Percentiles rank a stretch among this genome's conserved stretches.
Conservation (phyloP, 2,113 vertebrate genomes). For the Nyctereutes procyonoides region DNA sequence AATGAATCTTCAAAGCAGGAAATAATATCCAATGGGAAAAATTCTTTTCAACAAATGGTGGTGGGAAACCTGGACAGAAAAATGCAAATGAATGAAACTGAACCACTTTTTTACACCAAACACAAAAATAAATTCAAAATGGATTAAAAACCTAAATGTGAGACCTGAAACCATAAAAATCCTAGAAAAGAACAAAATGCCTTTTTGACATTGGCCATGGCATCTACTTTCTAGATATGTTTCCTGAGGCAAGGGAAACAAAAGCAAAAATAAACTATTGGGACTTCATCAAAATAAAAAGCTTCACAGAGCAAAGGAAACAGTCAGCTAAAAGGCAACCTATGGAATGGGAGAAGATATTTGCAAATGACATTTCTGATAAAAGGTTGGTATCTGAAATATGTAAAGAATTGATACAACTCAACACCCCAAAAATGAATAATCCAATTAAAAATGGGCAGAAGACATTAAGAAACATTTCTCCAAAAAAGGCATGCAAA, state of each 20-base stretch:
- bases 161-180: background rate
- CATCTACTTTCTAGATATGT: background rate
- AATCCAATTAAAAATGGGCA: background rate
- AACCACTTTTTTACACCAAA: background rate
- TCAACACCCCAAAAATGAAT: background rate
- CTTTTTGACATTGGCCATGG: background rate
- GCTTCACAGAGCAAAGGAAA: background rate
- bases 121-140: background rate
- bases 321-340: background rate
- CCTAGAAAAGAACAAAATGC: background rate
- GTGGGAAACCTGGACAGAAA: background rate
- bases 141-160: background rate
- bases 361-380: background rate
- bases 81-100: background rate
- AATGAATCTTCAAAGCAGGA: background rate
- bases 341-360: background rate
- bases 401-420: background rate
- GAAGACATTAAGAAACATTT: background rate
- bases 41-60: background rate
- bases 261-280: background rate
- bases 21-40: background rate
- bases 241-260: background rate
- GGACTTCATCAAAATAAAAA: background rate
- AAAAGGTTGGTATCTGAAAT: background rate
- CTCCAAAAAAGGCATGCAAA: background rate